Base-by-base conservation (phyloP, 2,888 invertebrate genomes). In the Hecatera dysodea region DNA sequence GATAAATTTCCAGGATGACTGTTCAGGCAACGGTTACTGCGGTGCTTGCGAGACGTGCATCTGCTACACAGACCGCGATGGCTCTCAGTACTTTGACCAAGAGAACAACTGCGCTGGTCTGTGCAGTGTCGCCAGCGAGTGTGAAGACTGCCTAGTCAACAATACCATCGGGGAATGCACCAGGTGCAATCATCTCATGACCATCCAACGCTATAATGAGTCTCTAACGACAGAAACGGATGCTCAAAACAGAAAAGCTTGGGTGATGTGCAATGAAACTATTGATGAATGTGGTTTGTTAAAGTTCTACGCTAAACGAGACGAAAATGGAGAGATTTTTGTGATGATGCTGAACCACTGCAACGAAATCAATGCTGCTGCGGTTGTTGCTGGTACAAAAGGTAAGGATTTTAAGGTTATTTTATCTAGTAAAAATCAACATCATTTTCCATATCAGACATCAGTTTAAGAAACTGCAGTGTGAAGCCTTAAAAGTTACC, bases 1-100 rank as follows among this genome's bases (percentile, higher is more conserved):
- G 62, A 50, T 17, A 1, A 36, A 24, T 56, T 81, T 62, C 2
- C 62, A 79, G 79, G 65, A 22, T 72, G 86, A 89, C 53, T 96
- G 95, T 69, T 90, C 90, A 3, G 92, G 93, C 55, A 95, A 96
- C 84, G 95, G 95, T 0, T 63, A 85, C 64, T 95, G 95, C 79
- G 88, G 87, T 2, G 53, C 62, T 0, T 94, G 93, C 85, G 89
- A 90, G 57, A 84, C 81, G 1, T 95, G 95, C 84, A 82, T 88
- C 24, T 95, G 95, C 80, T 88, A 84, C 85, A 81, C 83, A 3
- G 86, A 91, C 82, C 78, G 83, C 7, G 86, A 87, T 5, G 95
- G 95, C 33, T 93, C 91, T 6, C 91, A 92, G 70, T 95, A 95
- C 87, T 94, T 93, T 85, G 90, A 93, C 75, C 59, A 70, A 9